Evolutionary conservation across 2,797 vertebrate species (phyloP).

Genomic region (Microhierax caerulescens): DNA sequence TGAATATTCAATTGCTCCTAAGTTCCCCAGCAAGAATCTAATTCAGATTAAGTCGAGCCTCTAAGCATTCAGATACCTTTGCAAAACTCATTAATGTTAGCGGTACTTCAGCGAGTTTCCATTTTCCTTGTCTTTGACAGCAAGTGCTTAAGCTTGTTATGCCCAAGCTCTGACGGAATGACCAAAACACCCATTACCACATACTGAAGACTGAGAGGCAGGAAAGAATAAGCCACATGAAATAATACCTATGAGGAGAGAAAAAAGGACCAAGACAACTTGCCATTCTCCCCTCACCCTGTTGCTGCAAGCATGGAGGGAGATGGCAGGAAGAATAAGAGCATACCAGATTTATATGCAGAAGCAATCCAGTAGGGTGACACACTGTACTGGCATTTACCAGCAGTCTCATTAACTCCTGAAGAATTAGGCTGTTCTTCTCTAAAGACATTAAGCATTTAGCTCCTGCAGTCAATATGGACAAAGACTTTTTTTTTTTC

Average conservation of each 20-base stretch:
- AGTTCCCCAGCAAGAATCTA: neutral
- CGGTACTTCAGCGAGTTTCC: neutral
- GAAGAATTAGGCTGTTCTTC: conserved; percentile 18
- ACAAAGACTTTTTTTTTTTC: neutral
- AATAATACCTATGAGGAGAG: neutral
- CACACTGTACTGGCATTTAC: neutral
- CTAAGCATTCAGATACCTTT: neutral
- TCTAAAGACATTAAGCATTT: conserved; percentile 28
- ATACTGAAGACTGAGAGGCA: neutral
- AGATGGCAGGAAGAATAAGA: neutral
- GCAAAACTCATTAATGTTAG: conserved; percentile 20
- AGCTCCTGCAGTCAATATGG: neutral
- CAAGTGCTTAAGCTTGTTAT: conserved; percentile 13
- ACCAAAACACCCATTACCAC: conserved; percentile 10
- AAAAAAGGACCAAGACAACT: conserved; percentile 29
- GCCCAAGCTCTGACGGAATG: neutral
- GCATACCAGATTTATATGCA: conserved; percentile 4
- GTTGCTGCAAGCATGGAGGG: neutral
- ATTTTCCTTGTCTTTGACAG: conserved; percentile 1
- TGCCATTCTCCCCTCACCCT: neutral
- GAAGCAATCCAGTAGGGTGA: conserved; percentile 12
- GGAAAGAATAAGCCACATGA: conserved; percentile 28
- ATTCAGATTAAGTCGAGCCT: neutral
- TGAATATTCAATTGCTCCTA: neutral
- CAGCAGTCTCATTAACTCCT: conserved; percentile 10